Evolutionary conservation across 2,888 invertebrate species (phyloP).

Genomic region (Pristionchus maxplancki): DNA sequence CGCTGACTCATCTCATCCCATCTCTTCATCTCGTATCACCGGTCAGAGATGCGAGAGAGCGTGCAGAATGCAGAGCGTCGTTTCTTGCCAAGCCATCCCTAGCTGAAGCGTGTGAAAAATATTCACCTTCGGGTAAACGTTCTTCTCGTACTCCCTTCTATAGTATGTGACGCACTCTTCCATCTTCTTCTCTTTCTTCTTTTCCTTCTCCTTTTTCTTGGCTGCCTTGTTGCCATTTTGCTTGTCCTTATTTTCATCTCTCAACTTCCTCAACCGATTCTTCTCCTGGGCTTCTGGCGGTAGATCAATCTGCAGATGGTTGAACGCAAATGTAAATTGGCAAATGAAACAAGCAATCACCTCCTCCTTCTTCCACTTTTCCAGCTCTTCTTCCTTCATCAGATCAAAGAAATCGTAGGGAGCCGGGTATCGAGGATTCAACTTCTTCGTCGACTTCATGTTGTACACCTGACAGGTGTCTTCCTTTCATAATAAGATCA

Average conservation of each 20-base stretch:
- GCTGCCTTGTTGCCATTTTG: neutral
- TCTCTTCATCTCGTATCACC: neutral
- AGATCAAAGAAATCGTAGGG: conserved; percentile 23
- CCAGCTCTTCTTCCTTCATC: neutral
- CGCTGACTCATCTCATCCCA: too few species aligned
- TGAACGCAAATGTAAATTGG: too few species aligned
- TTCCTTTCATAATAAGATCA: too few species aligned
- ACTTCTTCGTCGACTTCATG: neutral
- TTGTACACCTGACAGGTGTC: too few species aligned
- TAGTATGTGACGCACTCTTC: neutral
- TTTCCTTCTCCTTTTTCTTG: neutral
- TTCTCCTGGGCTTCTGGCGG: neutral
- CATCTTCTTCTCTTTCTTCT: neutral
- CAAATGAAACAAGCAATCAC: neutral
- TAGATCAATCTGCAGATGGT: neutral
- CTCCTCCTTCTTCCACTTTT: neutral
- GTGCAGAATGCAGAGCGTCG: neutral
- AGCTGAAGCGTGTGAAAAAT: too few species aligned
- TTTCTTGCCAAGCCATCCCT: too few species aligned
- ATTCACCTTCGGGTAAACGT: neutral
- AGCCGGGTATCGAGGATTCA: neutral
- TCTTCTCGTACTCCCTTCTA: neutral
- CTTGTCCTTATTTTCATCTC: neutral
- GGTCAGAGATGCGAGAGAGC: neutral
- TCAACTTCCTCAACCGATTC: neutral